Evolutionary conservation across 2,888 invertebrate genomes (phyloP), one percentile per base, ranked within the genome.

Genomic region (Unio delphinus): DNA sequence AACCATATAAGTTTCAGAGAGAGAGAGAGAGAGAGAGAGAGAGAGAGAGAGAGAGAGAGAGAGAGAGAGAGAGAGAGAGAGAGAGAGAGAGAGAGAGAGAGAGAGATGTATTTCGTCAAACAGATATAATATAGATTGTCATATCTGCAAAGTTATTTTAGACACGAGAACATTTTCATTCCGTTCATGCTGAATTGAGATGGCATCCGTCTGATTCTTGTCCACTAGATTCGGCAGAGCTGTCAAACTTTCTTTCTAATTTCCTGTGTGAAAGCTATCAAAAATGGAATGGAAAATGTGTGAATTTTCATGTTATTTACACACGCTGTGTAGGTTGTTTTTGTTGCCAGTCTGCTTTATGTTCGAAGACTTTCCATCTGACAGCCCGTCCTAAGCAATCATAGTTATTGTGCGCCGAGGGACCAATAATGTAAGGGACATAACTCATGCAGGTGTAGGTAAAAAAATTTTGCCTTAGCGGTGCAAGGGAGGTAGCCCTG

Each of bases 1-100:
- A 45, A 45, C 45, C 45, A 11, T 6, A 11, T 45, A 15, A 2
- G 3, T 45, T 11, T 45, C 5, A 5, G 5, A 30, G 30, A 30
- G 30, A 30, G 30, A 30, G 30, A 30, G 30, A 30, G 45, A 45
- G 45, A 45, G 30, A 30, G 30, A 30, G 30, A 30, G 30, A 30
- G 30, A 30, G 30, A 30, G 45, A 45, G 45, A 45, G 65, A 62
- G 62, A 56, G 62, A 62, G 54, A 68, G 62, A 68, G 34, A 67
- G 62, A 23, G n/a, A 55, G 55, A 23, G 45, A 56, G 45, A 45
- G 15, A 45, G 45, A 45, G 45, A 45, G 45, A 45, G 62, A 56
- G 62, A 62, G 54, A 68, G 63, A 68, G 45, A 68, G 62, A 26
- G 23, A 56, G 55, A 23, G 54, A 56, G 45, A 45, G 11, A 45